phyloP scores from a whole-genome alignment of 2,797 vertebrate genomes.

The Dicrostonyx torquatus region DNA sequence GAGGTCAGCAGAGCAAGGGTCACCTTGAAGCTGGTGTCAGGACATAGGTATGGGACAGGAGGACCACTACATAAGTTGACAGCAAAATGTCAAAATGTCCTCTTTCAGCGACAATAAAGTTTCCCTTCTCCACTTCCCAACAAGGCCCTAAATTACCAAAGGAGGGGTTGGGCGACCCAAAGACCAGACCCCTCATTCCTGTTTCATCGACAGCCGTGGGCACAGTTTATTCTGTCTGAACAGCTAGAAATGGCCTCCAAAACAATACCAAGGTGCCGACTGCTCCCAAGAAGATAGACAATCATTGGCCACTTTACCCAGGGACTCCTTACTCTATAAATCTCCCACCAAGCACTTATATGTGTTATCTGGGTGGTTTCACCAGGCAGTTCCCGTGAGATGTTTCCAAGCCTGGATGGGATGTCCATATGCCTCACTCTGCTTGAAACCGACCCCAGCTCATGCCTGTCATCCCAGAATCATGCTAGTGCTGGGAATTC shows the following conservation, averaged over 20 bases:
- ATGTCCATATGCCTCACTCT: not conserved
- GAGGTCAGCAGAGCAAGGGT: not conserved
- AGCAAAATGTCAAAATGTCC: not conserved
- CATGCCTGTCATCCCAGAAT: not conserved
- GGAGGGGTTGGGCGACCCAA: not conserved
- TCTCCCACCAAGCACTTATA: not conserved
- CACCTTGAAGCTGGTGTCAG: not conserved
- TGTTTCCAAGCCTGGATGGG: not conserved
- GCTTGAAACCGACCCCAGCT: not conserved
- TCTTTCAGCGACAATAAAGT: not conserved
- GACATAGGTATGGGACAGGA: accelerated
- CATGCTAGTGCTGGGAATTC: not conserved
- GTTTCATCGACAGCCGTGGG: not conserved
- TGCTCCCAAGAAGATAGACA: accelerated
- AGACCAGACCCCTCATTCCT: not conserved
- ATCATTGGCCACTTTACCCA: not conserved
- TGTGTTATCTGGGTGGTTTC: accelerated
- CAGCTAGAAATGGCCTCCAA: not conserved
- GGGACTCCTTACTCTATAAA: not conserved
- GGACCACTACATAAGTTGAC: not conserved
- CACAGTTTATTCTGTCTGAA: not conserved
- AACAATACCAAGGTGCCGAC: accelerated
- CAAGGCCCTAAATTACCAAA: not conserved
- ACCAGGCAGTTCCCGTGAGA: not conserved
- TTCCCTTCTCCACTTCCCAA: not conserved